These are phyloP conservation scores for Manis pentadactyla DNA, from an alignment of 2,797 vertebrate genomes.

Conservation along the genomic window DNA sequence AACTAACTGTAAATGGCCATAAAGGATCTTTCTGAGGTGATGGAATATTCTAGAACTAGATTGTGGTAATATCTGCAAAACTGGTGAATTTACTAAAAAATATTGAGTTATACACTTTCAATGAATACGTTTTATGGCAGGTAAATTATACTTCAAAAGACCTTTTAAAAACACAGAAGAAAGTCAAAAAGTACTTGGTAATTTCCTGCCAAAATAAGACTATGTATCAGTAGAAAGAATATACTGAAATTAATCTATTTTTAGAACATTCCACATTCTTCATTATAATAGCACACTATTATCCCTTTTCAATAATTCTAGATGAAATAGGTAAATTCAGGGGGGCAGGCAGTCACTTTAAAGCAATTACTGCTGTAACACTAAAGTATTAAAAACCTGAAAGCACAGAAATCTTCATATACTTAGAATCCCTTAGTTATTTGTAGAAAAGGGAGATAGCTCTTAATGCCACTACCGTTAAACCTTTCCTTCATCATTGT, in stretches of 20 bases:
- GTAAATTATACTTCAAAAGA: background rate
- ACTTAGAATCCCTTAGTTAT: background rate
- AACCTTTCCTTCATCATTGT: background rate
- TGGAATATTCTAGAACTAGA: background rate
- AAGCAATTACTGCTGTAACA: background rate
- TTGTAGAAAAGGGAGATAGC: background rate
- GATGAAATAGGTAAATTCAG: background rate
- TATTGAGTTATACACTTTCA: background rate
- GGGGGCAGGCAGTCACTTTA: background rate
- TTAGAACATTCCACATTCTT: background rate
- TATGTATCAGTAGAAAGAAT: background rate
- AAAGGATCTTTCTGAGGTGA: background rate
- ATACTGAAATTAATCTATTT: background rate
- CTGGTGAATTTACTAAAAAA: background rate
- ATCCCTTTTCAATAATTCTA: background rate
- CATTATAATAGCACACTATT: background rate
- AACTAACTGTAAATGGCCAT: background rate
- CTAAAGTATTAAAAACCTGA: background rate
- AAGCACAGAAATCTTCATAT: background rate
- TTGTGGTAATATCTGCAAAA: background rate
- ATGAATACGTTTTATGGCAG: background rate
- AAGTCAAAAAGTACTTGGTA: background rate
- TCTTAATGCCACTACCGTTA: background rate
- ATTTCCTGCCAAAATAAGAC: background rate
- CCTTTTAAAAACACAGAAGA: background rate